These are phyloP conservation scores for Eulemur coronatus DNA, from an alignment of 2,797 vertebrate species.

Conservation along the genomic window DNA sequence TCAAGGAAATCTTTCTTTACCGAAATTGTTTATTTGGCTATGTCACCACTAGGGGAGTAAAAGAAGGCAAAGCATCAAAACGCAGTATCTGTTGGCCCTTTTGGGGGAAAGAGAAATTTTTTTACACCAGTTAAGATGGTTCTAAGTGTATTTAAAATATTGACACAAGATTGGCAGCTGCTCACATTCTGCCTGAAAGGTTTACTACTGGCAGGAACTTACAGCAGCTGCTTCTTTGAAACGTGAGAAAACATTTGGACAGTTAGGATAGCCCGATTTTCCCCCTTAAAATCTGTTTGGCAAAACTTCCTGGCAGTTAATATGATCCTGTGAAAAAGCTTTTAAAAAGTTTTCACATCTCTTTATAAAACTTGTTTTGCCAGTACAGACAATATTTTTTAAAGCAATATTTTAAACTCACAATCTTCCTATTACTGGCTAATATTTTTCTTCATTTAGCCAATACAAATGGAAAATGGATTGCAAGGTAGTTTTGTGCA, in stretches of 20 bases:
- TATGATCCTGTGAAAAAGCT: constrained; percentile 60
- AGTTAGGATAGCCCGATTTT: constrained; percentile 71
- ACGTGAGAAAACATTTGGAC: constrained; percentile 80
- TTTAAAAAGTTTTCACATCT: constrained; percentile 46
- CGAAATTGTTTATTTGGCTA: background rate
- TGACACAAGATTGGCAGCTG: constrained; percentile 76
- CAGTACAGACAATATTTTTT: constrained; percentile 2
- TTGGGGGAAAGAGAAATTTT: background rate
- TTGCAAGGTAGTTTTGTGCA: background rate
- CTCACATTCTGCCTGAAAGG: constrained; percentile 73
- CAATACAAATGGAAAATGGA: background rate
- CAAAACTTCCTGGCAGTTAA: constrained; percentile 77
- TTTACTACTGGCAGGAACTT: constrained; percentile 72
- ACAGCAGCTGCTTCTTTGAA: constrained; percentile 72
- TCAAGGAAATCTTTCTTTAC: background rate
- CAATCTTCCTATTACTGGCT: background rate
- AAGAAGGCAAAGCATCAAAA: background rate
- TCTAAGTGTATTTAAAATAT: constrained; percentile 71
- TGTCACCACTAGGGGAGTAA: background rate
- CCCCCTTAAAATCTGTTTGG: constrained; percentile 77
- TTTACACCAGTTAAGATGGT: constrained; percentile 49
- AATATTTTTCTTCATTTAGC: background rate
- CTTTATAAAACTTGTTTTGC: constrained; percentile 40
- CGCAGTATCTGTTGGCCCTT: background rate
- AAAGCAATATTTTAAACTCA: background rate